Percentiles rank a stretch among this genome's conserved stretches.
phyloP scores from a whole-genome alignment of 2,888 invertebrate species.

The Eupithecia centaureata region DNA sequence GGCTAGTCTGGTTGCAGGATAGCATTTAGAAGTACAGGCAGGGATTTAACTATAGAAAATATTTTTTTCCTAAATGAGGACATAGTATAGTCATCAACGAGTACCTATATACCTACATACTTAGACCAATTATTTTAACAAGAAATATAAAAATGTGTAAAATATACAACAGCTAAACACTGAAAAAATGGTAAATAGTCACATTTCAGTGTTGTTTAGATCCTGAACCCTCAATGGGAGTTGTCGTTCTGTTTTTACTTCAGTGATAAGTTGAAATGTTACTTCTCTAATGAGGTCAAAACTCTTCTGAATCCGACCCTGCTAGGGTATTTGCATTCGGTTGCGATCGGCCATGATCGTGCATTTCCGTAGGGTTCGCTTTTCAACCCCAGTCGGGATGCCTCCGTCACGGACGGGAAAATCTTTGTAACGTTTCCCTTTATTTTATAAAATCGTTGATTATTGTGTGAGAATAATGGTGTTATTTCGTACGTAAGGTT shows the following conservation, averaged over 20 bases:
- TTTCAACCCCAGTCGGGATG: conserved; percentile 76
- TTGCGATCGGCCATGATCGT: conserved; percentile 67
- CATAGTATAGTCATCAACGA: background rate
- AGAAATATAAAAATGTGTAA: background rate
- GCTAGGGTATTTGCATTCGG: conserved; percentile 74
- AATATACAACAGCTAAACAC: background rate
- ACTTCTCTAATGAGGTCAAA: conserved; percentile 24
- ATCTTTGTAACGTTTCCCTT: conserved; percentile 71
- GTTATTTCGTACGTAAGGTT: conserved; percentile 47
- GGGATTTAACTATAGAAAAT: conserved; percentile 45
- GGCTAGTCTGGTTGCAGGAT: conserved; percentile 71
- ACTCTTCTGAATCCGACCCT: conserved; percentile 59
- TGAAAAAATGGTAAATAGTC: background rate
- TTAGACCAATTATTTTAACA: background rate
- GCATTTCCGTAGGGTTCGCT: conserved; percentile 72
- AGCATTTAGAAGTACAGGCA: conserved; percentile 57
- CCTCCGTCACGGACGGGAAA: conserved; percentile 70
- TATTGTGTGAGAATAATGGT: conserved; percentile 61
- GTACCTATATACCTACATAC: too few species aligned
- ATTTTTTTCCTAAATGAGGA: background rate
- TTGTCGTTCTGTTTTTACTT: background rate
- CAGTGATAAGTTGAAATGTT: background rate
- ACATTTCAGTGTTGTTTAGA: background rate
- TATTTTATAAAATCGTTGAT: conserved; percentile 53
- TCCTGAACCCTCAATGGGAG: background rate